Evolutionary conservation across 2,888 invertebrate species (phyloP).

Genomic region (Ommatoiulus sabulosus): DNA sequence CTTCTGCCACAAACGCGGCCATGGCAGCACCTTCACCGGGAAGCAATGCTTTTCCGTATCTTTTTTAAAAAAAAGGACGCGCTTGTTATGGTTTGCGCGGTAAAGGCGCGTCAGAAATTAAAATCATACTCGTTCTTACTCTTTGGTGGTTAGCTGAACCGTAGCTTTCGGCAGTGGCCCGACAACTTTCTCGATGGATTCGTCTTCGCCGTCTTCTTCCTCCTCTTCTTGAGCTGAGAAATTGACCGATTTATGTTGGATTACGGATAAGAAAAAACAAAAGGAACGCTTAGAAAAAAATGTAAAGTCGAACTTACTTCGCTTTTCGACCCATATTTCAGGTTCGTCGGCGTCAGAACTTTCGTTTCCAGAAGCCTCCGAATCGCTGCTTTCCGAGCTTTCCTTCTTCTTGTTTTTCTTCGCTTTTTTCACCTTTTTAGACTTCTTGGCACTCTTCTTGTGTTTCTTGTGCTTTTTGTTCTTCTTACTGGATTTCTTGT

Average conservation of each 20-base stretch:
- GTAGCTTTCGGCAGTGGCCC: constrained; percentile 80
- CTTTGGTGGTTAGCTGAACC: constrained; percentile 79
- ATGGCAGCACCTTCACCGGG: constrained; percentile 99
- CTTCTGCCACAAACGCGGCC: constrained; percentile 99
- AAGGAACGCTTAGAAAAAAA: background rate
- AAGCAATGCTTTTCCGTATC: constrained; percentile 79
- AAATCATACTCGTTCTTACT: constrained; percentile 73
- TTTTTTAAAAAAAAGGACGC: constrained; percentile 49
- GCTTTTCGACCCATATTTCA: constrained; percentile 59
- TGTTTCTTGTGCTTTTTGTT: constrained; percentile 55
- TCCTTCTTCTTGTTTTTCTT: constrained; percentile 12
- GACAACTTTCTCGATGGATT: constrained; percentile 69
- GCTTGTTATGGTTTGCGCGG: too few relatives aligned
- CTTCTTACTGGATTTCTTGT: constrained; percentile 51
- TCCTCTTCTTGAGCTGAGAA: constrained; percentile 4
- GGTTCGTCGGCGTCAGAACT: constrained; percentile 55
- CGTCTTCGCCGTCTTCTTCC: constrained; percentile 50
- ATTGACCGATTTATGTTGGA: too few relatives aligned
- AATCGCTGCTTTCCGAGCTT: background rate
- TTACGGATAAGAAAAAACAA: too few relatives aligned
- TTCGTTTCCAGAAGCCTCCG: background rate
- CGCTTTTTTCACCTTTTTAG: constrained; percentile 47
- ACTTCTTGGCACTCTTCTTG: constrained; percentile 56
- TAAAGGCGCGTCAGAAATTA: too few relatives aligned
- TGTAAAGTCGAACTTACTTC: constrained; percentile 53